These are phyloP conservation scores for Rhinophrynus dorsalis DNA, from an alignment of 2,797 vertebrate genomes.

Conservation along the genomic window DNA sequence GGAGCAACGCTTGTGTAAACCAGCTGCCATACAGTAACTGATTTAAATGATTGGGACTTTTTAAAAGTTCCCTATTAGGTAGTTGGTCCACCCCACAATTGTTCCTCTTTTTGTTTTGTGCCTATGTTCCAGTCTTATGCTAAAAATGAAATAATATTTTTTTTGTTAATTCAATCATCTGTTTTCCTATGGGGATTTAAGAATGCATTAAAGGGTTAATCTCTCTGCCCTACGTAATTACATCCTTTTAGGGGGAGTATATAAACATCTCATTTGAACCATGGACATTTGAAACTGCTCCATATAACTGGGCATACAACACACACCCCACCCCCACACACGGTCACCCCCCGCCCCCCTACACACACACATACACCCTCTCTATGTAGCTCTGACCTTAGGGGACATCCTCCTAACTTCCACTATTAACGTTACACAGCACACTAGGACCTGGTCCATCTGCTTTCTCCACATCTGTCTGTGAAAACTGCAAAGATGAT, in stretches of 20 bases:
- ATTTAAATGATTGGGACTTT: too few relatives aligned
- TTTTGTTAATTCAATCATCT: too few relatives aligned
- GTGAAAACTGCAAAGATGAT: slow-evolving; percentile 53
- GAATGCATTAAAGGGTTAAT: slow-evolving; percentile 20
- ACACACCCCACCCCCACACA: too few relatives aligned
- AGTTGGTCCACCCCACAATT: too few relatives aligned
- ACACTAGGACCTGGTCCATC: slow-evolving; percentile 13
- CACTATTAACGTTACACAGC: background rate
- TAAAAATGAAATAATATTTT: too few relatives aligned
- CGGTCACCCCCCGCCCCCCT: background rate
- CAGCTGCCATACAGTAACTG: too few relatives aligned
- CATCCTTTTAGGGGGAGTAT: slow-evolving; percentile 14
- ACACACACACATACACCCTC: background rate
- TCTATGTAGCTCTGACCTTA: slow-evolving; percentile 21
- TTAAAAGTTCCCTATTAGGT: too few relatives aligned
- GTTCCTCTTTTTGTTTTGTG: too few relatives aligned
- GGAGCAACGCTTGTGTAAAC: too few relatives aligned
- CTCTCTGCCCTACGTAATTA: slow-evolving; percentile 18
- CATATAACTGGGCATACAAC: slow-evolving; percentile 28
- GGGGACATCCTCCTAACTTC: background rate
- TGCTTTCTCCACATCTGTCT: background rate
- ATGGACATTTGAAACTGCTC: slow-evolving; percentile 33
- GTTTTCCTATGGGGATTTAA: too few relatives aligned
- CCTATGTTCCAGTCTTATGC: too few relatives aligned
- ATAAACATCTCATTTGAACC: slow-evolving; percentile 42